A percentile compares a stretch with the other conserved stretches of the same genome.
phyloP scores from a whole-genome alignment of 2,888 invertebrate genomes.

The Clepsis dumicolana region DNA sequence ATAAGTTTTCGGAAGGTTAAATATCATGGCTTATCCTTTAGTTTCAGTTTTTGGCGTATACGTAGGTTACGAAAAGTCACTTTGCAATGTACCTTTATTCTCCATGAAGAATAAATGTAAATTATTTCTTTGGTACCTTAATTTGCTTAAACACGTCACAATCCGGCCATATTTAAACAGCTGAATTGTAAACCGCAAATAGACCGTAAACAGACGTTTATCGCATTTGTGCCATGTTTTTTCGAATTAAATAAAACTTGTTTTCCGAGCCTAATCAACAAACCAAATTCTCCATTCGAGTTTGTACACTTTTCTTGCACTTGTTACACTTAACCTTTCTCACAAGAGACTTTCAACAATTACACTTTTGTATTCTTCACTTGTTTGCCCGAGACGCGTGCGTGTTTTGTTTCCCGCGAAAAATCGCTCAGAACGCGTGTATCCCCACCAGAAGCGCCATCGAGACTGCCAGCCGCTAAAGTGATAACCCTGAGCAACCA shows the following conservation, averaged over 20 bases:
- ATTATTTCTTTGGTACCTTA: slow-evolving; percentile 59
- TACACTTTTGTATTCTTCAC: slow-evolving; percentile 46
- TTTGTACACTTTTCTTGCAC: slow-evolving; percentile 34
- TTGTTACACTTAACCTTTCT: slow-evolving; percentile 38
- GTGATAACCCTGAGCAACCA: slow-evolving; percentile 17
- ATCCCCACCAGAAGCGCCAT: slow-evolving; percentile 53
- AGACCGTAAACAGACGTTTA: slow-evolving; percentile 59
- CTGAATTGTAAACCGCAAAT: slow-evolving; percentile 56
- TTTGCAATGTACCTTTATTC: too few species aligned
- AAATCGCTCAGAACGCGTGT: slow-evolving; percentile 59
- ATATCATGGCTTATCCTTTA: background rate
- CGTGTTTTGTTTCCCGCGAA: slow-evolving; percentile 65
- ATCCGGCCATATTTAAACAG: slow-evolving; percentile 59
- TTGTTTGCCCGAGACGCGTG: slow-evolving; percentile 14
- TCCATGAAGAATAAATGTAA: slow-evolving; percentile 53
- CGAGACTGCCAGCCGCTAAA: slow-evolving; percentile 59
- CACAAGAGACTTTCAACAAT: slow-evolving; percentile 26
- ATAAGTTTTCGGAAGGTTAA: background rate
- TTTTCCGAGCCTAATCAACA: slow-evolving; percentile 33
- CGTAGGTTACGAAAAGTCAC: too few species aligned
- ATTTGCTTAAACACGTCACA: slow-evolving; percentile 61
- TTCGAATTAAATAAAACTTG: slow-evolving; percentile 49
- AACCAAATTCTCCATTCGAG: slow-evolving; percentile 30
- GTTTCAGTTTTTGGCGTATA: too few species aligned
- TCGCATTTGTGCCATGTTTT: slow-evolving; percentile 55